phyloP scores from a whole-genome alignment of 2,113 vertebrate genomes.

The Dinomys branickii region DNA sequence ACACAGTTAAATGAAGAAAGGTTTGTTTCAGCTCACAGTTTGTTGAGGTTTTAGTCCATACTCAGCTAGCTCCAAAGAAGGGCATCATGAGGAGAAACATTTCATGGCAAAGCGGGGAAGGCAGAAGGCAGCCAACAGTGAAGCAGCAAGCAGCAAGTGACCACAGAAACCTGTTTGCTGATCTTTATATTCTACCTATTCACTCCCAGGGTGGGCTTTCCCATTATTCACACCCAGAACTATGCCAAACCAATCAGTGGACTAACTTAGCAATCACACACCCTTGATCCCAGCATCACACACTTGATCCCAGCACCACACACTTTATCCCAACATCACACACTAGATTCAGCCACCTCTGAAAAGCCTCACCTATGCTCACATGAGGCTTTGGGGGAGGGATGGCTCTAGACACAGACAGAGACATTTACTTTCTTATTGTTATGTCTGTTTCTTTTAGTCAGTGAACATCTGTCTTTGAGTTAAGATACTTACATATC shows the following conservation, averaged over 20 bases:
- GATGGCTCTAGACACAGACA: background rate
- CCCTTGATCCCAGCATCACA: background rate
- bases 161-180: background rate
- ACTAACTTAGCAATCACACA: background rate
- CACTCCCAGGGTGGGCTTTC: background rate
- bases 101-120: background rate
- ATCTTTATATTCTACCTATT: background rate
- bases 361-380: background rate
- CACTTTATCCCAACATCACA: no score
- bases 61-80: background rate
- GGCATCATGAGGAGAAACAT: background rate
- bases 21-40: background rate
- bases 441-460: background rate
- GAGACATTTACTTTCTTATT: background rate
- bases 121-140: background rate
- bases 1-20: background rate
- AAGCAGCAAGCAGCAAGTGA: background rate
- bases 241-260: background rate
- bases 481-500: background rate
- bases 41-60: background rate
- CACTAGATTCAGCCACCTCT: background rate
- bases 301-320: background rate
- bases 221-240: background rate
- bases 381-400: background rate
- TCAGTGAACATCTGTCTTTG: background rate